phyloP scores from a whole-genome alignment of 2,113 vertebrate genomes.

The Cariama cristata region DNA sequence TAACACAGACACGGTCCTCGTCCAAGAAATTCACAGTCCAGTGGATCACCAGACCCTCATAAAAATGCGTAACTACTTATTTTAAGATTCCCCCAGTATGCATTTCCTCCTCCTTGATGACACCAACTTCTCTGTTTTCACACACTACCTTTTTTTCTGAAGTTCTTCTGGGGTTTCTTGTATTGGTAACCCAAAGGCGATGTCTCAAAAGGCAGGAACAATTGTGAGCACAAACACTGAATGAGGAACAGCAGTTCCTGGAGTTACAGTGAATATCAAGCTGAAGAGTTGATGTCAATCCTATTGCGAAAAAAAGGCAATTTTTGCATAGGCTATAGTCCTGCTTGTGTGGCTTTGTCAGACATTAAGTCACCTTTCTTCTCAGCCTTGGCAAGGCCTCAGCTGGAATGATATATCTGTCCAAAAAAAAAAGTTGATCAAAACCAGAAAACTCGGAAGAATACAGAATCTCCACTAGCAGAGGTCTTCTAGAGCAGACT shows the following conservation, averaged over 20 bases:
- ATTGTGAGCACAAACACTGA: not conserved
- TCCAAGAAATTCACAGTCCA: not conserved
- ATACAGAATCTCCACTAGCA: not conserved
- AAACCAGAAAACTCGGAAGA: not conserved
- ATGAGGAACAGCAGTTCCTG: not conserved
- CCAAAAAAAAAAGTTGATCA: not conserved
- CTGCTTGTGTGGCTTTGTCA: not conserved
- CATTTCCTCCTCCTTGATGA: not conserved
- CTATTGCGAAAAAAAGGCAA: not conserved
- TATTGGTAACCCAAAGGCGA: not conserved
- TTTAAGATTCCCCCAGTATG: not conserved
- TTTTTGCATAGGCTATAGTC: not conserved
- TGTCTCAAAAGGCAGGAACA: not conserved
- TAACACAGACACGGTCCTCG: not conserved
- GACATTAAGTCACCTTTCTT: not conserved
- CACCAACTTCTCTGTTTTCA: conserved; percentile 6
- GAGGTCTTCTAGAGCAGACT: not conserved
- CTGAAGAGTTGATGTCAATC: not conserved
- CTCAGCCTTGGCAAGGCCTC: not conserved
- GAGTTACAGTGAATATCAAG: not conserved
- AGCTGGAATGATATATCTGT: not conserved
- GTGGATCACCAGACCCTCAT: not conserved
- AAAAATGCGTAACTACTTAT: not conserved
- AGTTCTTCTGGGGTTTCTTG: not conserved
- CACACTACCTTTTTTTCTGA: not conserved